Percentiles rank a stretch among this genome's conserved stretches.
Conservation (phyloP, 2,797 vertebrate genomes). For the Tympanoctomys barrerae region DNA sequence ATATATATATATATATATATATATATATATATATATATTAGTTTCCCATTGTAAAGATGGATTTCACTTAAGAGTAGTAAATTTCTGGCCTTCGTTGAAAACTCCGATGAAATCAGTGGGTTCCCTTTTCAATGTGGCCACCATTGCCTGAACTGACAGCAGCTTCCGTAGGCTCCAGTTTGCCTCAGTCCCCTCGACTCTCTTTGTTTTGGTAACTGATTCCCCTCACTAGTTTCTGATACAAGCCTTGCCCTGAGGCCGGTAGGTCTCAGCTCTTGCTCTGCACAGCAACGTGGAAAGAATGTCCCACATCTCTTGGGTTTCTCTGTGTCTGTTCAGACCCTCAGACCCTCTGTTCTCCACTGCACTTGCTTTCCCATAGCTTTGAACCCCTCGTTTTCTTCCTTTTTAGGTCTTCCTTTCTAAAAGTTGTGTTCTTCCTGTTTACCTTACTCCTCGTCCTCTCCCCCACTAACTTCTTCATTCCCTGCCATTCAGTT, state of each 20-base stretch:
- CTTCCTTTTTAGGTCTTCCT: background rate
- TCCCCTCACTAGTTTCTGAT: background rate
- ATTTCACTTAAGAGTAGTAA: background rate
- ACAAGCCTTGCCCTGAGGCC: background rate
- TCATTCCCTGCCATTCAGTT: background rate
- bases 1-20: background rate
- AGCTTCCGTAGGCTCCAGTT: background rate
- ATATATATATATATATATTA: background rate
- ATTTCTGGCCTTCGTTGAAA: constrained; percentile 49
- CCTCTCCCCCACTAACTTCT: background rate
- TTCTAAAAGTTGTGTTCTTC: background rate
- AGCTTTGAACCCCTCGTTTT: constrained; percentile 18
- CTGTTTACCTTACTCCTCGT: background rate
- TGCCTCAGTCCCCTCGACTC: background rate
- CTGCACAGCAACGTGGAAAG: background rate
- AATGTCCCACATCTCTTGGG: background rate
- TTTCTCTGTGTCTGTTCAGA: background rate
- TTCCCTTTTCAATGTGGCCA: background rate
- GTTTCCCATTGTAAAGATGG: constrained; percentile 4
- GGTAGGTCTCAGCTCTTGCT: background rate
- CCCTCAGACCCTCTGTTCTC: background rate
- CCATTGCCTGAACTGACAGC: background rate
- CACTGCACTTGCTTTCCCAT: background rate
- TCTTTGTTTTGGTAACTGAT: background rate
- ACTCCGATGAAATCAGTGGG: background rate